These are phyloP conservation scores for Zaprionus gabonicus DNA, from an alignment of 1,140 invertebrate species.

Conservation along the genomic window DNA sequence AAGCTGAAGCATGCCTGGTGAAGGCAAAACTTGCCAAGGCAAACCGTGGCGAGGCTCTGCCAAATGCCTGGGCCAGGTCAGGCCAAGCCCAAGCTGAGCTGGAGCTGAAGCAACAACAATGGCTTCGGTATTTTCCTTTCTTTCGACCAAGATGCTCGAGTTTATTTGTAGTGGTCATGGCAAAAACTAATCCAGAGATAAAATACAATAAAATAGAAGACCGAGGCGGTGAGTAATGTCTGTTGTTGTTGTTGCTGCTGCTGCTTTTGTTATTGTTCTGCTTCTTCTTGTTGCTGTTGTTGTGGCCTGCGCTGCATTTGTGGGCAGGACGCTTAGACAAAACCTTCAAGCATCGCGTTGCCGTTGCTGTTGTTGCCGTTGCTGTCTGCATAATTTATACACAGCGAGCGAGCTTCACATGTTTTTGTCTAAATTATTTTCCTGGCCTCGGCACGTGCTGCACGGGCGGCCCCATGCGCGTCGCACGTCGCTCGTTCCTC, in stretches of 20 bases:
- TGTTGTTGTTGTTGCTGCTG: conserved; percentile 31
- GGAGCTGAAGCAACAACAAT: conserved; percentile 52
- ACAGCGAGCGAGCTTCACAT: conserved; percentile 65
- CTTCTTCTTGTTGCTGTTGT: conserved; percentile 22
- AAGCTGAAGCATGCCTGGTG: neutral
- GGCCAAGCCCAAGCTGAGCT: conserved; percentile 28
- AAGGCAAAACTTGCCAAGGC: conserved; percentile 30
- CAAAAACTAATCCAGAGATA: conserved; percentile 82
- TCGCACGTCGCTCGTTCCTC: conserved; percentile 12
- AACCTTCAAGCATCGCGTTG: conserved; percentile 64
- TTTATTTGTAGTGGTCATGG: conserved; percentile 83
- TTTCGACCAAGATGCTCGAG: conserved; percentile 74
- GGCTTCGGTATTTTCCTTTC: conserved; percentile 65
- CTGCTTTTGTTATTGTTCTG: conserved; percentile 18
- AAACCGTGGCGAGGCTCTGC: neutral
- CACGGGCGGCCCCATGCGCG: neutral
- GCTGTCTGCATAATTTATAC: conserved; percentile 78
- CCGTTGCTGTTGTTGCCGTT: conserved; percentile 43
- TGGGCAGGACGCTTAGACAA: conserved; percentile 73
- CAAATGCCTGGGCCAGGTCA: conserved; percentile 7
- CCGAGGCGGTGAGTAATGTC: conserved; percentile 78
- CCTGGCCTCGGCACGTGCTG: conserved; percentile 67
- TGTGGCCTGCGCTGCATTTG: conserved; percentile 52
- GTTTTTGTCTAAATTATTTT: conserved; percentile 81
- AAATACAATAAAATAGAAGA: conserved; percentile 83